Conservation (phyloP, 2,113 vertebrate genomes). For the Triplophysa tibetana region DNA sequence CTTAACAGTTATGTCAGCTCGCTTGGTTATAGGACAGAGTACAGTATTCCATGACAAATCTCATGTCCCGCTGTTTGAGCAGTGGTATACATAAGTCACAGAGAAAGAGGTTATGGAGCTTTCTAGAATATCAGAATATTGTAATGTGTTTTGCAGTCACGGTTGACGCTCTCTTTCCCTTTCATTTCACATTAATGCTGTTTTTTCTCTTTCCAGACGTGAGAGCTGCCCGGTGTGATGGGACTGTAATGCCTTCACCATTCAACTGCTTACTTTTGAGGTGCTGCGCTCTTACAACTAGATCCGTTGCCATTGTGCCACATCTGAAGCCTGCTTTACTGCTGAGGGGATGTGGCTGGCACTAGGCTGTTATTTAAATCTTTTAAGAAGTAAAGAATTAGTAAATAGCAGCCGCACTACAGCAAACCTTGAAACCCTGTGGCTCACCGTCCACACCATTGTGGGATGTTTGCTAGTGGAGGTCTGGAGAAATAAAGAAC, state of each 20-base stretch:
- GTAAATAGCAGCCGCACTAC: slow-evolving; percentile 26
- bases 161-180: slow-evolving; percentile 30
- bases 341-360: slow-evolving; percentile 30
- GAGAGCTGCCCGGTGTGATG: slow-evolving; percentile 47
- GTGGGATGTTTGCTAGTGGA: slow-evolving; percentile 27
- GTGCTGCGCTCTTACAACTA: slow-evolving; percentile 24
- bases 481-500: slow-evolving; percentile 16
- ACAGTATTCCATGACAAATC: slow-evolving; percentile 29
- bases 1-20: slow-evolving; percentile 13
- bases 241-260: slow-evolving; percentile 46
- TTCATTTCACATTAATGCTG: background rate
- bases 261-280: slow-evolving; percentile 47
- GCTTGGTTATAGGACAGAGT: slow-evolving; percentile 27
- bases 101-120: slow-evolving; percentile 9
- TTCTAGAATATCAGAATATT: slow-evolving; percentile 16
- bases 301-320: slow-evolving; percentile 13
- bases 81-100: slow-evolving; percentile 22
- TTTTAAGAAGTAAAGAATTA: slow-evolving; percentile 39
- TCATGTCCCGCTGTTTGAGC: slow-evolving; percentile 12
- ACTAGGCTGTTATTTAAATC: slow-evolving; percentile 45
- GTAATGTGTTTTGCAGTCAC: slow-evolving; percentile 41
- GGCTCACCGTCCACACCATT: slow-evolving; percentile 7
- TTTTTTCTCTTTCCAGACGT: slow-evolving; percentile 26
- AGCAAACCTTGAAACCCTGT: slow-evolving; percentile 18
- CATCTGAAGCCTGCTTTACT: slow-evolving; percentile 44